Evolutionary conservation across 2,113 vertebrate species (phyloP).

Genomic region (Aspiorhynchus laticeps): DNA sequence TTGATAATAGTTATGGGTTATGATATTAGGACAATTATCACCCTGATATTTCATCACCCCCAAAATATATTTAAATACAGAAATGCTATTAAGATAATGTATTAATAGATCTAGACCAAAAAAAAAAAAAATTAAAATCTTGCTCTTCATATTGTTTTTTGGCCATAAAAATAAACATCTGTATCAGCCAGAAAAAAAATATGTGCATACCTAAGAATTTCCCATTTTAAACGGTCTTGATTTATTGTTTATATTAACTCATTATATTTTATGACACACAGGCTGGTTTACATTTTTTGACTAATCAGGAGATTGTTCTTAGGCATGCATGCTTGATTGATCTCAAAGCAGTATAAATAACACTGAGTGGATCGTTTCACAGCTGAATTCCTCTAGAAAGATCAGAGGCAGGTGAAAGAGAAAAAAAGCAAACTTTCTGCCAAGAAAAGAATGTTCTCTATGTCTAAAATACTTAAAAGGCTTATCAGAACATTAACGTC

Average conservation of each 20-base stretch:
- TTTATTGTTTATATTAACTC: not conserved
- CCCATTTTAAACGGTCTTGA: not conserved
- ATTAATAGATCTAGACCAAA: no score
- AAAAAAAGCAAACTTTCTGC: slow-evolving; percentile 23
- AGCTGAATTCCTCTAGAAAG: slow-evolving; percentile 40
- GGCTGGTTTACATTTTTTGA: not conserved
- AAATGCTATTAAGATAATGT: not conserved
- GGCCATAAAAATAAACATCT: not conserved
- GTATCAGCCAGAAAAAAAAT: not conserved
- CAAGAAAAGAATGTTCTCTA: slow-evolving; percentile 36
- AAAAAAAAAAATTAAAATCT: not conserved
- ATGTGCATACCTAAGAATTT: not conserved
- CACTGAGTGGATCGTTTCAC: slow-evolving; percentile 16
- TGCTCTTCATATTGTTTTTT: not conserved
- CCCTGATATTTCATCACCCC: not conserved
- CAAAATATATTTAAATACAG: not conserved
- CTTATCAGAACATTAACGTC: slow-evolving; percentile 25
- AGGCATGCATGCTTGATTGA: not conserved
- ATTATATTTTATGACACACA: not conserved
- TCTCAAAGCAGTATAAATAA: not conserved
- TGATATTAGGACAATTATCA: not conserved
- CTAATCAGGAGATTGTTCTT: not conserved
- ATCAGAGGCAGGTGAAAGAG: slow-evolving; percentile 34
- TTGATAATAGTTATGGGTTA: not conserved
- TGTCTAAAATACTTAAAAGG: slow-evolving; percentile 32